Evolutionary conservation across 2,888 invertebrate species (phyloP), one percentile per base, ranked within the genome.

Genomic region (Helicoverpa assulta): DNA sequence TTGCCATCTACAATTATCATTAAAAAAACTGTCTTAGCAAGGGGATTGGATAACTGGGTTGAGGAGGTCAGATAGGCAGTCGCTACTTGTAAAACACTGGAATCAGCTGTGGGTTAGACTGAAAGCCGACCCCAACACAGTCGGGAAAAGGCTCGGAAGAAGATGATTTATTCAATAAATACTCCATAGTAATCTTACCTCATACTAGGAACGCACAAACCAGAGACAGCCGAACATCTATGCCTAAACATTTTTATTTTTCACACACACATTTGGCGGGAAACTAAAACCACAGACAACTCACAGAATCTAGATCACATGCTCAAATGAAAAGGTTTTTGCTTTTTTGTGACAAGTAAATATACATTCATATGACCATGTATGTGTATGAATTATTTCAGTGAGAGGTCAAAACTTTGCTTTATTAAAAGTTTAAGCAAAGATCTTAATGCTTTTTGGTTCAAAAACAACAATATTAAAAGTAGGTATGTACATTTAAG

Each of bases 171-270:
- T 26, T 26, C 2, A 26, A 26, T 10, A 26, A 21, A 12, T 16
- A 18, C 1, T 7, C n/a, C 33, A 5, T 33, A 10, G 33, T 14
- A 33, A 2, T 10, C 76, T 81, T 52, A 82, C 82, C 82, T 82
- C 60, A 77, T 80, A 26, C 2, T 77, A 40, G 77, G 81, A 59
- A 58, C 77, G 8, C 81, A 77, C 10, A 82, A 51, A 19, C 84
- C 84, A 21, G 82, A 82, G 2, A 84, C 84, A 29, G 82, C 82
- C 7, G 73, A 80, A 63, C 82, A 84, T 70, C 82, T 77, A 40
- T 82, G 80, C 57, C 82, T 77, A 54, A 82, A 82, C 82, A 82
- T 82, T 78, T 73, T 78, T 78, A 67, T 80, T 69, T 51, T 4
- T 52, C 53, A 72, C 64, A 51, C 37, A 18, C 80, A 80, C 82